Base-by-base conservation (phyloP, 2,888 invertebrate species). In the Drosophila testacea region DNA sequence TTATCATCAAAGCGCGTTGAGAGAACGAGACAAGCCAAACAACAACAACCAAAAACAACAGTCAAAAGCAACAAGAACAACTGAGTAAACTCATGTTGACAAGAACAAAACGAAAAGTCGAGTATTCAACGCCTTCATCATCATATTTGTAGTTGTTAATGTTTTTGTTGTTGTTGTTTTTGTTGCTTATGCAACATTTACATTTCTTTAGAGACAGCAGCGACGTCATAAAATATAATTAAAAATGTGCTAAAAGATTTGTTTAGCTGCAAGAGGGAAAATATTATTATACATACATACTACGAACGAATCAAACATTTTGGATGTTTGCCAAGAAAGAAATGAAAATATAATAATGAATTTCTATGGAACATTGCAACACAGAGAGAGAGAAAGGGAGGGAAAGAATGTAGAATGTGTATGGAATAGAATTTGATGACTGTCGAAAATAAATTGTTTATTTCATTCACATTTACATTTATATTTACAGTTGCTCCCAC, bases 111-210 rank as follows among this genome's bases (percentile, higher is more conserved):
- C 38, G 57, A 34, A 22, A 52, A 60, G 63, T 28, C 9, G 38
- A 41, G 28, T 55, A 38, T 39, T 39, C 27, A 44, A 44, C 44
- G 46, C 7, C 44, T 63, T 16, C 6, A 13, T 38, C 11, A 52
- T 47, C 50, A 30, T 51, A 13, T n/a, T 38, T 44, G 57, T 54
- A 64, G 46, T 61, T 67, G 42, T 77, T 82, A 88, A 88, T 85
- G 88, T 22, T 22, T 1, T 22, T 22, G 22, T 22, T 22, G 22
- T 61, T n/a, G n/a, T n/a, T n/a, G n/a, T 22, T 2, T 22, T 22
- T 66, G 46, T 61, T 67, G 42, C 79, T 82, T 83, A 88, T 85
- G 88, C 88, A 83, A 83, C 52, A 6, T 59, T 51, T 51, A 47
- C 47, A 42, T 52, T 69, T 42, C n/a, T n/a, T 6, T 46, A 72